A percentile compares a stretch with the other conserved stretches of the same genome.
Evolutionary conservation across 2,888 invertebrate species (phyloP).

Genomic region (Ophraella communa): DNA sequence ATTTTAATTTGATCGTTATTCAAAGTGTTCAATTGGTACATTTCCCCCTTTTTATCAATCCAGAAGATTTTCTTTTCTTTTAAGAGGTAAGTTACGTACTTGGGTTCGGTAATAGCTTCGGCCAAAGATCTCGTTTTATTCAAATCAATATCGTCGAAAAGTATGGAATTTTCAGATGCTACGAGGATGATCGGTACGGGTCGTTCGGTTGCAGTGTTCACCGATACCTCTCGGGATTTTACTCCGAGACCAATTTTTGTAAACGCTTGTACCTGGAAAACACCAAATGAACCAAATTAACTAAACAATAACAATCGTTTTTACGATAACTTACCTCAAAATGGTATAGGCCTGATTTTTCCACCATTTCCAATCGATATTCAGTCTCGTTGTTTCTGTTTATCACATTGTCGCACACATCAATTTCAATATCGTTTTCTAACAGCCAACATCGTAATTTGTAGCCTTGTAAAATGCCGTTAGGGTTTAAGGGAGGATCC

Average conservation of each 20-base stretch:
- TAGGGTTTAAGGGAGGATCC: conserved; percentile 76
- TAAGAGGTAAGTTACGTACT: conserved; percentile 72
- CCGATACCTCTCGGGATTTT: conserved; percentile 69
- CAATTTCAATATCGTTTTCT: conserved; percentile 57
- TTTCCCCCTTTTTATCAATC: conserved; percentile 79
- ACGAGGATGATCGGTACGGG: conserved; percentile 82
- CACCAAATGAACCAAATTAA: neutral
- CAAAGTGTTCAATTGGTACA: conserved; percentile 65
- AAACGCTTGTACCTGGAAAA: conserved; percentile 76
- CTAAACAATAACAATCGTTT: no score
- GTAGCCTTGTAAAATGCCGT: conserved; percentile 79
- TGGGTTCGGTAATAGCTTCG: conserved; percentile 71
- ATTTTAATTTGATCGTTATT: conserved; percentile 66
- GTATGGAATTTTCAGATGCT: conserved; percentile 75
- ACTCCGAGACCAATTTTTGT: conserved; percentile 80
- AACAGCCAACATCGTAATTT: conserved; percentile 72
- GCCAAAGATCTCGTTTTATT: conserved; percentile 65
- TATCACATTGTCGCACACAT: conserved; percentile 64
- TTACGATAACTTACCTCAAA: conserved; percentile 68
- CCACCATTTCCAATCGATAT: conserved; percentile 65
- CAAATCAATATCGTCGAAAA: conserved; percentile 78
- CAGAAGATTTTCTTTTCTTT: conserved; percentile 80
- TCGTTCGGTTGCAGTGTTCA: conserved; percentile 73
- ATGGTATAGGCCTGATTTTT: conserved; percentile 69
- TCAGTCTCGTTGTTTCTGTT: conserved; percentile 64